Conservation (phyloP, 2,888 invertebrate genomes). For the Timema podura region DNA sequence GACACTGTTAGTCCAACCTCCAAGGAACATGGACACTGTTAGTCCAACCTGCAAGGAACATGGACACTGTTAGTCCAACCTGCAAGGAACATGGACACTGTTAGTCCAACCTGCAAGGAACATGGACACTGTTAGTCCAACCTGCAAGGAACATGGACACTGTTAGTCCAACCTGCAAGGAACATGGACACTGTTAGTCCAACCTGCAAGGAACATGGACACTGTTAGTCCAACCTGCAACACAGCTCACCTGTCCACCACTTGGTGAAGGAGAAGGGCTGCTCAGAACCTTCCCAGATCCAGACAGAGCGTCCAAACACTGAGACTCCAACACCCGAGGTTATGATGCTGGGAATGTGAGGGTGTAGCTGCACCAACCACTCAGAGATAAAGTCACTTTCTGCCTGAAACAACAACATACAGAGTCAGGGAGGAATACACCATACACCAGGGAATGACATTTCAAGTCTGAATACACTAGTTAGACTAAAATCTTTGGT, state of each 20-base stretch:
- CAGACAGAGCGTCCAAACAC: constrained; percentile 43
- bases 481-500: no score
- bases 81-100: constrained; percentile 39
- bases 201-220: constrained; percentile 1
- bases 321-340: constrained; percentile 48
- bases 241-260: constrained; percentile 48
- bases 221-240: constrained; percentile 24
- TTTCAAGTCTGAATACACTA: no score
- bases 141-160: constrained; percentile 12
- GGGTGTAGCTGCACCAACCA: constrained; percentile 45
- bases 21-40: constrained; percentile 35
- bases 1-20: constrained; percentile 24
- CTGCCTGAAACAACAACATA: constrained; percentile 41
- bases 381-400: constrained; percentile 55
- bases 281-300: constrained; percentile 47
- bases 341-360: constrained; percentile 44
- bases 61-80: constrained; percentile 23
- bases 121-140: constrained; percentile 19
- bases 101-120: constrained; percentile 7
- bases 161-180: constrained; percentile 24
- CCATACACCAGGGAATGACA: background rate
- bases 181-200: constrained; percentile 35
- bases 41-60: constrained; percentile 6
- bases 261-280: constrained; percentile 44
- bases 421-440: no score